phyloP scores from a whole-genome alignment of 2,113 vertebrate species.

The Microcebus griseorufus region DNA sequence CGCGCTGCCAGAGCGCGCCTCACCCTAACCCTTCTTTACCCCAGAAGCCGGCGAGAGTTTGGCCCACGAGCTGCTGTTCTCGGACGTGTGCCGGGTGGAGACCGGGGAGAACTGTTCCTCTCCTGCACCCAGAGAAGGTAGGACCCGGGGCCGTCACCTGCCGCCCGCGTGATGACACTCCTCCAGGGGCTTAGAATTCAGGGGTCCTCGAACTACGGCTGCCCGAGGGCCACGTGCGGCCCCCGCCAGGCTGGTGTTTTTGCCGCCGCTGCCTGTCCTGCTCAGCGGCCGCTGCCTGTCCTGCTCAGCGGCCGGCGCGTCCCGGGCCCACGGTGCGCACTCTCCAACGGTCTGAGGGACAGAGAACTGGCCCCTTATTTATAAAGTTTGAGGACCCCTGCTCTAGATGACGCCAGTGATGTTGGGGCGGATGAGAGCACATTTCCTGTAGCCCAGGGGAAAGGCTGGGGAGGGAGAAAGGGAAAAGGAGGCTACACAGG shows the following conservation, averaged over 20 bases:
- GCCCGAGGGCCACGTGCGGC: no score
- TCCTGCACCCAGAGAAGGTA: conserved; percentile 87
- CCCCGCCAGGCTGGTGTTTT: no score
- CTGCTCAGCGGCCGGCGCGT: no score
- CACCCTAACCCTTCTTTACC: conserved; percentile 64
- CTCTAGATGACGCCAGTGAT: not conserved
- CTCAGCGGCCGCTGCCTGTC: no score
- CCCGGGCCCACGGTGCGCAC: no score
- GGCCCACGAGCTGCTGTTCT: conserved; percentile 92
- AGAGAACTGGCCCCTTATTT: no score
- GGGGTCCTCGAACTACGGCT: no score
- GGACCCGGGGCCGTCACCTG: not conserved
- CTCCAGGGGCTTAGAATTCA: no score
- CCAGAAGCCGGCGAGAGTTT: conserved; percentile 90
- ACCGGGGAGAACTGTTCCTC: conserved; percentile 93
- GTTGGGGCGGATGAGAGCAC: not conserved
- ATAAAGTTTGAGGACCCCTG: no score
- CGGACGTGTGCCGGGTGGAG: conserved; percentile 91
- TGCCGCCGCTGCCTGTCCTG: no score
- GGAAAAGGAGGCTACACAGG: not conserved
- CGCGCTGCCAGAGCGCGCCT: conserved; percentile 36
- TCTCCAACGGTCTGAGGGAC: no score
- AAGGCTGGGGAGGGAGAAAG: not conserved
- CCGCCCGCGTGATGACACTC: no score
- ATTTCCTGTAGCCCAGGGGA: not conserved